Conservation (phyloP, 1,140 invertebrate species). For the Triops longicaudatus region DNA sequence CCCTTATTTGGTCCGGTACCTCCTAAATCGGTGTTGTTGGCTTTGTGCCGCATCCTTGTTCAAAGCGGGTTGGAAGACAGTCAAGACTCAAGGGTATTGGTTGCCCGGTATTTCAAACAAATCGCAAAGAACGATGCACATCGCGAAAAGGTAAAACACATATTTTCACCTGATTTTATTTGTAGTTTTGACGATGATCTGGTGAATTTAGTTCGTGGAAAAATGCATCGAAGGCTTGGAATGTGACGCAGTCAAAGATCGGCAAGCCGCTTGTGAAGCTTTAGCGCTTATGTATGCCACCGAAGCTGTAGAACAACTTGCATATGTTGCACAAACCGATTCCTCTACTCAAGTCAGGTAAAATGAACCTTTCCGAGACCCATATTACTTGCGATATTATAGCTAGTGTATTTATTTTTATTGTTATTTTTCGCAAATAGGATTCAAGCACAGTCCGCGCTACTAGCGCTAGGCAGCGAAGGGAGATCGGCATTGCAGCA, state of each 20-base stretch:
- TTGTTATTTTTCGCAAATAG: too few species aligned
- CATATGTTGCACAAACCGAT: conserved; percentile 39
- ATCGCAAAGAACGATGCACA: not conserved
- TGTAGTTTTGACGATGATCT: not conserved
- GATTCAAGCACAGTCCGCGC: conserved; percentile 30
- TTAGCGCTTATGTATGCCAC: conserved; percentile 34
- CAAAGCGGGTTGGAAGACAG: conserved; percentile 34
- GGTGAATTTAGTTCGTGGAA: conserved; percentile 25
- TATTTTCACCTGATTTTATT: conserved; percentile 17
- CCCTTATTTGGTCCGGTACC: conserved; percentile 32
- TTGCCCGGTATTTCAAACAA: conserved; percentile 23
- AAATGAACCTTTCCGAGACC: conserved; percentile 27
- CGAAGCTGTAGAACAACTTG: conserved; percentile 37
- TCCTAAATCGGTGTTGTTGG: conserved; percentile 30
- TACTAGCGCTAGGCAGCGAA: conserved; percentile 38
- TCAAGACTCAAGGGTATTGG: conserved; percentile 3
- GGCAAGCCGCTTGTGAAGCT: conserved; percentile 37
- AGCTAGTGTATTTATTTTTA: conserved; percentile 29
- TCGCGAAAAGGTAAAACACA: conserved; percentile 5
- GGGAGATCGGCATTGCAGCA: conserved; percentile 41
- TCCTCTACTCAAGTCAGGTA: conserved; percentile 34
- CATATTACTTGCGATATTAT: conserved; percentile 31
- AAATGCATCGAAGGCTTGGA: conserved; percentile 31
- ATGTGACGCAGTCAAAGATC: conserved; percentile 33
- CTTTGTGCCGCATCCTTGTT: conserved; percentile 36